Percentiles rank a stretch among this genome's conserved stretches.
Evolutionary conservation across 2,113 vertebrate species (phyloP).

Genomic region (Engystomops pustulosus): DNA sequence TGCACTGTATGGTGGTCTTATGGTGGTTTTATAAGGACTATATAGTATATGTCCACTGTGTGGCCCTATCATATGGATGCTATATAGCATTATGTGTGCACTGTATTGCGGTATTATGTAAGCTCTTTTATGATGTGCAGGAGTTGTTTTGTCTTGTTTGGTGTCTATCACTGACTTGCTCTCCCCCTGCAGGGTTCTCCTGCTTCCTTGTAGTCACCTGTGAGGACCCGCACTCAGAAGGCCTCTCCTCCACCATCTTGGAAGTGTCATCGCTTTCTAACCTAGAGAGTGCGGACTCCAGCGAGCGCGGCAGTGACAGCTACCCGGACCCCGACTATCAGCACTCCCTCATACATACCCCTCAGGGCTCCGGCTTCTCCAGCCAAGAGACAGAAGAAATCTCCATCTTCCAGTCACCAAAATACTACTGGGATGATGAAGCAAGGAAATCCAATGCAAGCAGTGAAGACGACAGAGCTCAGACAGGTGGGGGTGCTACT

Average conservation of each 20-base stretch:
- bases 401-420: conserved; percentile 72
- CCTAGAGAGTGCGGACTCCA: conserved; percentile 68
- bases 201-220: conserved; percentile 64
- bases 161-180: background rate
- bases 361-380: conserved; percentile 86
- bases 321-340: conserved; percentile 60
- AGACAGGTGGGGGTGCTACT: conserved; percentile 71
- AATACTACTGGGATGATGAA: conserved; percentile 82
- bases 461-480: conserved; percentile 70
- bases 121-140: background rate
- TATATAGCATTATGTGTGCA: background rate
- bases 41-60: background rate
- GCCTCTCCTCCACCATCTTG: conserved; percentile 78
- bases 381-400: conserved; percentile 85
- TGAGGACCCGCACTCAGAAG: conserved; percentile 67
- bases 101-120: background rate
- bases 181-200: conserved; percentile 66
- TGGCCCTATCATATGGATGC: too few relatives aligned
- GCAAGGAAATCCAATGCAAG: conserved; percentile 74
- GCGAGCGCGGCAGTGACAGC: conserved; percentile 61
- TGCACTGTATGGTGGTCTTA: background rate
- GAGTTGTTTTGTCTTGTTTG: too few relatives aligned
- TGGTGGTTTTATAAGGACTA: too few relatives aligned
- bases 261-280: conserved; percentile 67
- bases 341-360: conserved; percentile 68